Conservation (phyloP, 2,113 vertebrate species). For the Conger conger region DNA sequence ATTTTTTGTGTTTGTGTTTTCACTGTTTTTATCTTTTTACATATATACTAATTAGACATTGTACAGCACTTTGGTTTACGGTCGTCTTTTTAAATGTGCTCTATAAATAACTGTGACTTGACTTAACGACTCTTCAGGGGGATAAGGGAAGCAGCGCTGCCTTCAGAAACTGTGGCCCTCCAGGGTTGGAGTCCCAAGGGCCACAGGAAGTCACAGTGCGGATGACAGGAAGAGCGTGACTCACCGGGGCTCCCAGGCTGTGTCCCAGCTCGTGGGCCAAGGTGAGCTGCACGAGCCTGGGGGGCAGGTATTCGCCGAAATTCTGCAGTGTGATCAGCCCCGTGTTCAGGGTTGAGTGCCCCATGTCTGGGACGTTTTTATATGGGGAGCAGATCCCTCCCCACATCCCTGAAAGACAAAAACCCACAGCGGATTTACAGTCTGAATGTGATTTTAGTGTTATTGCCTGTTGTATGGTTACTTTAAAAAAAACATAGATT, state of each 20-base stretch:
- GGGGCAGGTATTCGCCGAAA: constrained; percentile 68
- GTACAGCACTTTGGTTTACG: no score
- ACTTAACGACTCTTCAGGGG: no score
- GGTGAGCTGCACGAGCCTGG: constrained; percentile 68
- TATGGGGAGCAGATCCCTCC: constrained; percentile 75
- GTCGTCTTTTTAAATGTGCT: no score
- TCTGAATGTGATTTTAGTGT: not conserved
- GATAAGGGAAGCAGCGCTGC: no score
- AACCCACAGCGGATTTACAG: not conserved
- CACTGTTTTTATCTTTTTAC: no score
- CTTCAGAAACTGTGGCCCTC: no score
- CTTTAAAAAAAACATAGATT: no score
- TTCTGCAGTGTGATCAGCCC: constrained; percentile 78
- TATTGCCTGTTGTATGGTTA: no score
- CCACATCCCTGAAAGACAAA: constrained; percentile 59
- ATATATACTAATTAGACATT: no score
- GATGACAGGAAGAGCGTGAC: constrained; percentile 37
- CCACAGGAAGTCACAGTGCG: not conserved
- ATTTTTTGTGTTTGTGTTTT: no score
- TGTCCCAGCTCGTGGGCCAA: constrained; percentile 80
- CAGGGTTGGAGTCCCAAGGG: no score
- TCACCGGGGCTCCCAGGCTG: constrained; percentile 76
- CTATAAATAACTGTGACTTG: no score
- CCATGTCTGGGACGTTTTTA: constrained; percentile 28
- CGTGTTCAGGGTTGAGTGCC: constrained; percentile 62